A percentile compares a stretch with the other conserved stretches of the same genome.
phyloP scores from a whole-genome alignment of 2,113 vertebrate genomes.

The Diphyllodes magnificus region DNA sequence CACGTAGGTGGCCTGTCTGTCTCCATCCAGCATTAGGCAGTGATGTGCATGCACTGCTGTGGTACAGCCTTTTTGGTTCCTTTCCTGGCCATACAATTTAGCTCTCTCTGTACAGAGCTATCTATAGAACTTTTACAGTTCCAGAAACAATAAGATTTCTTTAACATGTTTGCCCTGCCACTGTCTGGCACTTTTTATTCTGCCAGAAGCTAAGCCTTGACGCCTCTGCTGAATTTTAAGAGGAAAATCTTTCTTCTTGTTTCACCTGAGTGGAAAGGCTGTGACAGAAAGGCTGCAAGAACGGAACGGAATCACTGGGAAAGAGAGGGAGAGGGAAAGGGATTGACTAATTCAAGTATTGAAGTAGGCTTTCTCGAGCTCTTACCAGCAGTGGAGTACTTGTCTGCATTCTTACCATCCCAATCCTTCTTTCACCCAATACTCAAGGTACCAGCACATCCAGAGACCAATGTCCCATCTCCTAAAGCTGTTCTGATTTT shows the following conservation, averaged over 20 bases:
- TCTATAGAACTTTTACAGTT: background rate
- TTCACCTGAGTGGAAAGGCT: conserved; percentile 3
- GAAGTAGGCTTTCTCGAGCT: background rate
- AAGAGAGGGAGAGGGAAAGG: background rate
- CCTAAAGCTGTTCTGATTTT: background rate
- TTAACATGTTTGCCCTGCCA: conserved; percentile 2
- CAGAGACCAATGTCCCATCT: background rate
- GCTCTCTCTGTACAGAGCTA: background rate
- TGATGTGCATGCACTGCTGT: background rate
- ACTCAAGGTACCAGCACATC: background rate
- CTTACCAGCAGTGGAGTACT: background rate
- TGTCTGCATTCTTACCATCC: background rate
- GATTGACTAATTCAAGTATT: background rate
- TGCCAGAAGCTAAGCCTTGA: conserved; percentile 15
- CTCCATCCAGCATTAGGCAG: background rate
- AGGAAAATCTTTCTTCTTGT: conserved; percentile 6
- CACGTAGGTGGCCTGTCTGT: background rate
- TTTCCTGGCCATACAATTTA: background rate
- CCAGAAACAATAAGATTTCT: conserved; percentile 26
- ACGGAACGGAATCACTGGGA: background rate
- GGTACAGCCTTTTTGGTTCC: background rate
- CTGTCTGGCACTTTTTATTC: conserved; percentile 45
- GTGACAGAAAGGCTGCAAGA: background rate
- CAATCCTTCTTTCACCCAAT: rapidly evolving
- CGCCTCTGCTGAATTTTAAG: conserved; percentile 28